These are phyloP conservation scores for Zeuzera pyrina DNA, from an alignment of 2,888 invertebrate genomes.

Conservation along the genomic window DNA sequence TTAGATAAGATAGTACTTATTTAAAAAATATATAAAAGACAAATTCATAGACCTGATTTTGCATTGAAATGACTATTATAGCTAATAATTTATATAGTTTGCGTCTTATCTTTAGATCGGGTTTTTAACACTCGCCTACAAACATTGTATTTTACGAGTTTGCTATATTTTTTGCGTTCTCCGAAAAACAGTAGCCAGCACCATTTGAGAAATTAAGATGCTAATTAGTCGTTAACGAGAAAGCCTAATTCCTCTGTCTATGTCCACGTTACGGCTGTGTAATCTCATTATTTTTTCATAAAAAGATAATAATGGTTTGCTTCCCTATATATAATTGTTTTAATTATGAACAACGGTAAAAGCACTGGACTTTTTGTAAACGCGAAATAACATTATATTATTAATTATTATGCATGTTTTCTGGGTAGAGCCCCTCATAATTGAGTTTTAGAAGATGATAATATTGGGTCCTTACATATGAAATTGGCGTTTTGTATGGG, in stretches of 20 bases:
- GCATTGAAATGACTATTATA: constrained; percentile 5
- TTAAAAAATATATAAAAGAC: background rate
- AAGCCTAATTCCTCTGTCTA: constrained; percentile 29
- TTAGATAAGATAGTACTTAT: too few relatives aligned
- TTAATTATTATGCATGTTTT: too few relatives aligned
- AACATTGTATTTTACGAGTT: constrained; percentile 29
- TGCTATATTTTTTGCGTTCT: constrained; percentile 26
- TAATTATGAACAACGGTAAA: too few relatives aligned
- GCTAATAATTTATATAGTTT: constrained; percentile 7
- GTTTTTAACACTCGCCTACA: constrained; percentile 22
- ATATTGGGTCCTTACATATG: too few relatives aligned
- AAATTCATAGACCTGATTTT: background rate
- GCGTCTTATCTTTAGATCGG: constrained; percentile 4
- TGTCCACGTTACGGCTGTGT: constrained; percentile 20
- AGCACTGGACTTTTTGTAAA: too few relatives aligned
- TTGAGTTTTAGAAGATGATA: too few relatives aligned
- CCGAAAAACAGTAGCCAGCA: constrained; percentile 39
- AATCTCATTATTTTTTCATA: constrained; percentile 22
- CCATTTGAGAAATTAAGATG: constrained; percentile 46
- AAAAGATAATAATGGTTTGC: background rate
- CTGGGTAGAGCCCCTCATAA: too few relatives aligned
- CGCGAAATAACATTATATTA: too few relatives aligned
- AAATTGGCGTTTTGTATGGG: too few relatives aligned
- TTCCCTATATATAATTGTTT: too few relatives aligned
- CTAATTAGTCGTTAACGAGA: constrained; percentile 39